Evolutionary conservation across 2,797 vertebrate species (phyloP).

Genomic region (Cossypha heuglini): DNA sequence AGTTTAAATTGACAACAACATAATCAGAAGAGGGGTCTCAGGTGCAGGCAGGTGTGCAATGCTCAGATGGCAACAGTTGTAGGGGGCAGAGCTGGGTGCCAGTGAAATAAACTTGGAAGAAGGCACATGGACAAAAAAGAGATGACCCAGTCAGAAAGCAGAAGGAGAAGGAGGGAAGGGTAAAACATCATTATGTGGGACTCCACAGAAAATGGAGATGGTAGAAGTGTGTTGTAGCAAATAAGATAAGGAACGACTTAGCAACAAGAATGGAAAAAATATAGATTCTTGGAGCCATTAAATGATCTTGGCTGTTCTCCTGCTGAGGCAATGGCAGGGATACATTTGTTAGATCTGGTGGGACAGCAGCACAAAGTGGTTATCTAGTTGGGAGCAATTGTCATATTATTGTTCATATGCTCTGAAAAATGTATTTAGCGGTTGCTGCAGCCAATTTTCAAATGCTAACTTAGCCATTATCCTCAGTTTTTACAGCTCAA

Average conservation of each 20-base stretch:
- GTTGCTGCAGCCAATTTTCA: conserved; percentile 26
- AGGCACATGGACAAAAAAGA: not conserved
- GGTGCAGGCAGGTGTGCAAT: not conserved
- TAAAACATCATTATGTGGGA: not conserved
- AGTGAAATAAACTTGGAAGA: not conserved
- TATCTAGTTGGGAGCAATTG: conserved; percentile 1
- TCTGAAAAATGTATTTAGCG: conserved; percentile 15
- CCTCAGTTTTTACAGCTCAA: conserved; percentile 20
- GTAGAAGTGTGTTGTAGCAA: not conserved
- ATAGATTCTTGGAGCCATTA: not conserved
- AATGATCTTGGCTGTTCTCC: not conserved
- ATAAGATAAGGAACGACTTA: not conserved
- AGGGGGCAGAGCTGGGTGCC: not conserved
- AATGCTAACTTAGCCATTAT: conserved; percentile 30
- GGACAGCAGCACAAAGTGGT: not conserved
- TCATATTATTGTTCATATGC: not conserved
- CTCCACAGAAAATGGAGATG: not conserved
- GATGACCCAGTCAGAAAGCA: not conserved
- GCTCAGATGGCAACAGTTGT: not conserved
- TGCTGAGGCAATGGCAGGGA: not conserved
- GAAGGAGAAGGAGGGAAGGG: not conserved
- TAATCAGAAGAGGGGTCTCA: not conserved
- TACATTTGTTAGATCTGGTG: conserved; percentile 1
- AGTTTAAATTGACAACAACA: not conserved
- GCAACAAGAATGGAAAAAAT: not conserved